Conservation (phyloP, 2,888 invertebrate genomes). For the Trissonchulus latispiculum region DNA sequence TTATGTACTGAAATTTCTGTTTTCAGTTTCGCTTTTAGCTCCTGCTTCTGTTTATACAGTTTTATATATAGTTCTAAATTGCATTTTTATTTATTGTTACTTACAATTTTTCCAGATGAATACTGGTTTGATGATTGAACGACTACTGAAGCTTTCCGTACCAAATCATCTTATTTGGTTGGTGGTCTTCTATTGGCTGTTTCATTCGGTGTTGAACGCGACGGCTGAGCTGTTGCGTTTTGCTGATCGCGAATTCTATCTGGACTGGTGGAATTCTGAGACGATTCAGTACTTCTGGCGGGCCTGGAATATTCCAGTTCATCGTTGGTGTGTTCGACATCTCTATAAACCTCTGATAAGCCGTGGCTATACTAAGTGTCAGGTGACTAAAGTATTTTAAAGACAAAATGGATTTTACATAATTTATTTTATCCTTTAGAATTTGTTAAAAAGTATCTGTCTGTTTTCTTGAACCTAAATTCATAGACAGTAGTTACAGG, state of each 20-base stretch:
- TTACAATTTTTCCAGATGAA: slow-evolving; percentile 71
- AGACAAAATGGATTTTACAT: neutral
- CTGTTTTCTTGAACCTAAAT: too few species aligned
- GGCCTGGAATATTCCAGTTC: slow-evolving; percentile 96
- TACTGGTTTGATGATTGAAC: slow-evolving; percentile 69
- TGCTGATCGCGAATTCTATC: slow-evolving; percentile 92
- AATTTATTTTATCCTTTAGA: too few species aligned
- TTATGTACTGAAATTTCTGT: too few species aligned
- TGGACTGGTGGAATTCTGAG: slow-evolving; percentile 88
- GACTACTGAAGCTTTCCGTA: slow-evolving; percentile 81
- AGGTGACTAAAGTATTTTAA: neutral
- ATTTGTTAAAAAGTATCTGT: too few species aligned
- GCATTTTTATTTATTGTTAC: too few species aligned
- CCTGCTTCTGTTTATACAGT: too few species aligned
- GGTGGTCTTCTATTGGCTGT: slow-evolving; percentile 83
- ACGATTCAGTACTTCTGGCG: slow-evolving; percentile 92
- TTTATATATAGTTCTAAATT: too few species aligned
- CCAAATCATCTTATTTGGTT: slow-evolving; percentile 96
- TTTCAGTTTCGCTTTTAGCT: too few species aligned
- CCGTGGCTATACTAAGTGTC: slow-evolving; percentile 7
- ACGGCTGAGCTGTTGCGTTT: slow-evolving; percentile 84
- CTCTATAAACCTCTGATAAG: slow-evolving; percentile 11
- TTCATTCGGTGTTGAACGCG: slow-evolving; percentile 88
- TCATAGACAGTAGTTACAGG: too few species aligned
- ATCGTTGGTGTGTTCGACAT: slow-evolving; percentile 74